Evolutionary conservation across 37 sponge, comb jelly and placozoan genomes (phyloP), one percentile per base, ranked within the genome.

Genomic region (Chondrosia reniformis): DNA sequence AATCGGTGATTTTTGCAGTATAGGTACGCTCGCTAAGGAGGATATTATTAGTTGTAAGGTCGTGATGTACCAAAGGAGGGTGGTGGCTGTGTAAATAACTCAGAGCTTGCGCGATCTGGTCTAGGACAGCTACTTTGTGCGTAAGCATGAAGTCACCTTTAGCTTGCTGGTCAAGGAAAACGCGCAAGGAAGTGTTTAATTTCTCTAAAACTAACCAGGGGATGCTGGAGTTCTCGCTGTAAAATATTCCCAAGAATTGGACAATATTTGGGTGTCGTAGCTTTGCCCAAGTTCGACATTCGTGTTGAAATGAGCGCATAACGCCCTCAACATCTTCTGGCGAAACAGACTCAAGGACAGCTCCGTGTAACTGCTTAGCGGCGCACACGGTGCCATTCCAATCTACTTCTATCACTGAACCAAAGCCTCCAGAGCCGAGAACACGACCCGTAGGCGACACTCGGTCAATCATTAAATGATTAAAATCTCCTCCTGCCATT

Each of bases 311-410:
- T 34, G 9, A 22, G 19, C 25, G 38, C 34, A 54, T 76, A 9
- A 76, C 10, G 6, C 13, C 2, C 32, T 46, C 55, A 24, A 49
- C 10, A 55, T 54, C 39, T 54, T 24, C 36, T 12, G 76, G 76
- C 31, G 76, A 45, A 9, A 31, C 57, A 37, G 12, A 56, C 10
- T 76, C 49, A 12, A 76, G 33, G 4, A 76, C 33, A 8, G 41
- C 13, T 2, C 5, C 25, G 37, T 46, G 76, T 9, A 76, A 27
- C 33, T 54, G 56, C 33, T 76, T 76, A 3, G 76, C 76, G 13
- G 76, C 76, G 57, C 76, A 76, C 32, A 33, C 56, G 46, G 57
- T 76, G 9, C 76, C 76, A 76, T 76, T 76, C 54, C 56, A 76
- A 9, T 76, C 57, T 24, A 25, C 49, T 8, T 46, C 76, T 10